Evolutionary conservation across 2,113 vertebrate species (phyloP).

Genomic region (Synodontis membranacea): DNA sequence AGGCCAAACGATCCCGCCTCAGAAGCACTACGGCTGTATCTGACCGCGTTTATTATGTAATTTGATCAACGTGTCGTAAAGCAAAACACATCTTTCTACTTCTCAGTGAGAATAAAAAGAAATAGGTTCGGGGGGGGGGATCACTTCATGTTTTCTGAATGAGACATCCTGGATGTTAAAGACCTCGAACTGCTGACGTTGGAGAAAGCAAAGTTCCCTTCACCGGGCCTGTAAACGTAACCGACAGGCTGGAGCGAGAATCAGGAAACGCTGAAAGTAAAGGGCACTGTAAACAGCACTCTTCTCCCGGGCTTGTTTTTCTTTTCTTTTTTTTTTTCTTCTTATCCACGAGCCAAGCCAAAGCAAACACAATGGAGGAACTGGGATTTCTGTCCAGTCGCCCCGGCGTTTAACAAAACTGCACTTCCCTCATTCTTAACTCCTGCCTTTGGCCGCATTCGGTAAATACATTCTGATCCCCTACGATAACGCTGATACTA

Average conservation of each 20-base stretch:
- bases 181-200: constrained; percentile 63
- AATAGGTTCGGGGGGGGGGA: constrained; percentile 11
- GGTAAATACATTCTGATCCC: constrained; percentile 51
- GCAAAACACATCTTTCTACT: background rate
- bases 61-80: background rate
- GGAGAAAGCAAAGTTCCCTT: constrained; percentile 63
- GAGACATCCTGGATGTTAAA: constrained; percentile 70
- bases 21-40: background rate
- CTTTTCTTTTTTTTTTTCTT: constrained; percentile 1
- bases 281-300: constrained; percentile 49
- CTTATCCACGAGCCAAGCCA: constrained; percentile 47
- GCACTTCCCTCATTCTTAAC: constrained; percentile 43
- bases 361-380: constrained; percentile 42
- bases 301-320: constrained; percentile 39
- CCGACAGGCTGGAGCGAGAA: constrained; percentile 56
- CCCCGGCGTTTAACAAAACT: constrained; percentile 61
- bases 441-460: constrained; percentile 58
- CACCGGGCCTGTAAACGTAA: constrained; percentile 60
- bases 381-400: constrained; percentile 33
- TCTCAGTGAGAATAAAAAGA: background rate
- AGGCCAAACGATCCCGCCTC: background rate
- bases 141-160: constrained; percentile 74
- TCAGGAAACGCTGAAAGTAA: constrained; percentile 50
- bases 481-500: constrained; percentile 52
- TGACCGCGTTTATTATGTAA: background rate